Base-by-base conservation (phyloP, 2,113 vertebrate species). In the Micromys minutus region DNA sequence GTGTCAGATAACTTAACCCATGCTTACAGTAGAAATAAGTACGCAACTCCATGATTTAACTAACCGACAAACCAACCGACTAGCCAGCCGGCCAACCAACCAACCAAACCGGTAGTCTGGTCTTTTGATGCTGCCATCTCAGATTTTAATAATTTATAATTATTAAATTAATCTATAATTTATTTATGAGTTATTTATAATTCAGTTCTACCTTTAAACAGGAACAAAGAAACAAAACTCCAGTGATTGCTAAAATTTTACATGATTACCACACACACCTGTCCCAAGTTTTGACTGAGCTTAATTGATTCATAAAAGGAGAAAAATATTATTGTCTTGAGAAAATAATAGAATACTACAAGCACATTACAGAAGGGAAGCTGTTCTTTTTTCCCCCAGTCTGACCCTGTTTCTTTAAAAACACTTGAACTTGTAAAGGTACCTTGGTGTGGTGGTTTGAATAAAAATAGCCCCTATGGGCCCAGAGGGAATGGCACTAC, bases 291-390 rank as follows among this genome's bases (percentile, higher is more conserved):
- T 94, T 91, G 5, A 84, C 65, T 75, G 50, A 26, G 72, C 29
- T 81, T 94, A 42, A 63, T 1, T 72, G 52, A 85, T 84, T 92
- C 80, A 80, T 94, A 79, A 92, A 87, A 88, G 52, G 34, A 89
- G 16, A 71, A 75, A 67, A 39, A 69, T 31, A 65, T 16, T 34
- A 52, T 24, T 50, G 7, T 29, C 88, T 39, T 4, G 69, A 88
- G 57, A 39, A 89, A 84, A 75, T 22, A 93, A 55, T 63, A 95
- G 55, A 94, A 77, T 67, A 61, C 55, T 80, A 84, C 47, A 47
- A 57, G 47, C 7, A 42, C 1, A 31, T 85, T 50, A 67, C 21
- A 84, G 52, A 93, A 71, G 81, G 92, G 16, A 63, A 19, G 50
- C n/a, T n/a, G n/a, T n/a, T n/a, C n/a, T n/a, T n/a, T n/a, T 83